Conservation (phyloP, 1,140 invertebrate species). For the Helicorthomorpha holstii region DNA sequence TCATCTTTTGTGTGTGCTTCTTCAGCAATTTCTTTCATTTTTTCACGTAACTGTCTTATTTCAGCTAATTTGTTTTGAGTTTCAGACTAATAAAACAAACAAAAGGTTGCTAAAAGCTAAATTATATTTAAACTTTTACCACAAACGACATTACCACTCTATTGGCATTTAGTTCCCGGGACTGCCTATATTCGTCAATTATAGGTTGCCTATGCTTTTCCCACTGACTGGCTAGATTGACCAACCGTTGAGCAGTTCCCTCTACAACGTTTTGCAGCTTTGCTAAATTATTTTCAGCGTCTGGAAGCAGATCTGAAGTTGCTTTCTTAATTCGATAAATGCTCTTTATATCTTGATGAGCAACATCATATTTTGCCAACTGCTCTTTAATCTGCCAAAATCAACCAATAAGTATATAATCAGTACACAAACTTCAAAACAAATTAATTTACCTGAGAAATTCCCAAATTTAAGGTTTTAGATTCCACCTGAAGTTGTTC, state of each 20-base stretch:
- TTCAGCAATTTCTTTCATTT: conserved; percentile 31
- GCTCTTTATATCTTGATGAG: too few species aligned
- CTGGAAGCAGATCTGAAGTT: conserved; percentile 40
- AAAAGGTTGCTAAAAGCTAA: not conserved
- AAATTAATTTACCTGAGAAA: conserved; percentile 6
- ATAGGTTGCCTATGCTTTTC: conserved; percentile 44
- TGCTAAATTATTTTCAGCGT: conserved; percentile 41
- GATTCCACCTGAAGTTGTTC: conserved; percentile 10
- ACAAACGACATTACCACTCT: conserved; percentile 34
- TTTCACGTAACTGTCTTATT: conserved; percentile 27
- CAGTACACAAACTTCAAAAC: conserved; percentile 2
- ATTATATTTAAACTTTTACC: not conserved
- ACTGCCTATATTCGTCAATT: conserved; percentile 38
- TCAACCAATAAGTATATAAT: too few species aligned
- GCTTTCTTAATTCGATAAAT: conserved; percentile 39
- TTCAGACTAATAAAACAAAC: conserved; percentile 25
- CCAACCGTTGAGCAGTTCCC: conserved; percentile 36
- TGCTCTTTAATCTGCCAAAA: too few species aligned
- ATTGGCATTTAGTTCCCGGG: conserved; percentile 37
- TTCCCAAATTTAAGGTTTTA: conserved; percentile 8
- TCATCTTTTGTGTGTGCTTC: conserved; percentile 34
- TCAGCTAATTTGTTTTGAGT: conserved; percentile 29
- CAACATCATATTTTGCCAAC: too few species aligned
- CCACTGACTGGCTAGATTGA: conserved; percentile 47
- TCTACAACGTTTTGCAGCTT: conserved; percentile 44